phyloP scores from a whole-genome alignment of 2,797 vertebrate genomes.

The Trichosurus vulpecula region DNA sequence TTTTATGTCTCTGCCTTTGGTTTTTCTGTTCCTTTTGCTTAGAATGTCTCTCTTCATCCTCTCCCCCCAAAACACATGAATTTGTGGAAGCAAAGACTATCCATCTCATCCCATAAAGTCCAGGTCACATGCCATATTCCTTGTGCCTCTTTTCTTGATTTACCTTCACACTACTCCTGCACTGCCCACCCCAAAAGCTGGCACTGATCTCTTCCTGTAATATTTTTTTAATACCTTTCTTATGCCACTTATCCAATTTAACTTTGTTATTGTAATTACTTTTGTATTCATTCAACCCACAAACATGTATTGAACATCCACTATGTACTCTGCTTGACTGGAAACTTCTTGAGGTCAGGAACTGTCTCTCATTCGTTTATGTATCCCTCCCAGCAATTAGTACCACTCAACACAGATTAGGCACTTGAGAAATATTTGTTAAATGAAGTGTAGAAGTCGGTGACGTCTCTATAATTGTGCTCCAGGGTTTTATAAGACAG shows the following conservation, averaged over 20 bases:
- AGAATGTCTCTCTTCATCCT: neutral
- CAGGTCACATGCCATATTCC: neutral
- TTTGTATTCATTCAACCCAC: neutral
- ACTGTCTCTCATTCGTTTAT: neutral
- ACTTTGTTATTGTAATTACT: neutral
- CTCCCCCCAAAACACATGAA: neutral
- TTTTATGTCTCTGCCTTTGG: neutral
- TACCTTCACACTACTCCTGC: neutral
- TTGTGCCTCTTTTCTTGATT: neutral
- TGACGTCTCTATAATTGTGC: neutral
- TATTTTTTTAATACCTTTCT: neutral
- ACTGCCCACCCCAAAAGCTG: neutral
- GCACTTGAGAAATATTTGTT: neutral
- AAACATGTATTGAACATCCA: neutral
- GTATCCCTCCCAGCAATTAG: neutral
- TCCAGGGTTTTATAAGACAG: neutral
- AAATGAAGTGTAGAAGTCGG: neutral
- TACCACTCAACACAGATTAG: neutral
- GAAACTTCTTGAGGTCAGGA: neutral
- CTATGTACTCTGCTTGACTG: neutral
- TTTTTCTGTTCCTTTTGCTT: neutral
- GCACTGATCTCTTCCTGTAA: neutral
- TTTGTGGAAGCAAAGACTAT: neutral
- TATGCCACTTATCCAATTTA: neutral
- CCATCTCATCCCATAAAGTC: neutral